Evolutionary conservation across 2,888 invertebrate species (phyloP), one percentile per base, ranked within the genome.

Genomic region (Hemaris fuciformis): DNA sequence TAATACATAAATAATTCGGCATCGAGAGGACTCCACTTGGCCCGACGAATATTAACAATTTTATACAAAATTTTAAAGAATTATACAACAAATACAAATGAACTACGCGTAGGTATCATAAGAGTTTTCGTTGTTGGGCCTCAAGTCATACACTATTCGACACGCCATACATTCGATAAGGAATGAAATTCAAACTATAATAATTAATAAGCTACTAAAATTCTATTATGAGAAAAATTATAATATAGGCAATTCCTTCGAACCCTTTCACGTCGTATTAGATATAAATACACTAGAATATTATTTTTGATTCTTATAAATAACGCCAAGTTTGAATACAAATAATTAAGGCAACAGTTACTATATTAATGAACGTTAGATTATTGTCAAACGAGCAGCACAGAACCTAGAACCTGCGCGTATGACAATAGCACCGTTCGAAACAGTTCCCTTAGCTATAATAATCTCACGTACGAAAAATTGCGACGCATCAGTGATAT

Each of bases 281-380:
- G 53, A 66, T 61, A 73, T 67, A 75, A 65, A 73, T 65, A 76
- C 75, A 77, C 77, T 80, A 79, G 76, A 81, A 74, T 75, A 73
- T 75, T 69, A 76, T 70, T 69, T 65, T 69, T 70, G 73, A 69
- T 68, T 72, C 75, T 74, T 79, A 80, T 73, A 65, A 66, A 72
- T 76, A 76, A 78, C 75, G 73, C 72, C 76, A 73, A 25, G 59
- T 46, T 43, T 73, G 70, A 79, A 79, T 79, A 73, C 81, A 83
- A 84, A 73, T 73, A 79, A 81, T 75, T 84, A 89, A 89, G 87
- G 88, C 87, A 88, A 85, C 84, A 81, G 75, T 81, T 72, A 62
- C 63, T 74, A 67, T 73, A 67, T 76, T 74, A 72, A 70, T 73
- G 68, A 66, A 70, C 41, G 25, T 42, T 15, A 6, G 46, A 38